Percentiles rank a stretch among this genome's conserved stretches.
Evolutionary conservation across 2,888 invertebrate species (phyloP).

Genomic region (Hypsopygia costalis): DNA sequence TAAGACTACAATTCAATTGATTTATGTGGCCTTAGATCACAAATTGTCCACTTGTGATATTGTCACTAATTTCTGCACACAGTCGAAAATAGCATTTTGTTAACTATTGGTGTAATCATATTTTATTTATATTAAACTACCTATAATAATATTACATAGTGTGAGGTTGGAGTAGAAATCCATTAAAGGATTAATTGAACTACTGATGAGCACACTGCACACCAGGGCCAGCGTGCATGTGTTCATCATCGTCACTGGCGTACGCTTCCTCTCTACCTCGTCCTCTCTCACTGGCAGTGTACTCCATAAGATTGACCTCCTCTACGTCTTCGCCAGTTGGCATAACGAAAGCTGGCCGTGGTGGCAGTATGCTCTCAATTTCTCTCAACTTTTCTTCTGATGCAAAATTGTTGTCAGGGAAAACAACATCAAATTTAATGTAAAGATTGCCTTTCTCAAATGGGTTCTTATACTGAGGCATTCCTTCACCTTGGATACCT

Average conservation of each 20-base stretch:
- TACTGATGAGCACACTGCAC: conserved; percentile 93
- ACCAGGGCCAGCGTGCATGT: conserved; percentile 79
- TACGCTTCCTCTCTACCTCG: conserved; percentile 84
- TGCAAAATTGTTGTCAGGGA: conserved; percentile 91
- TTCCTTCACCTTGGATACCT: conserved; percentile 91
- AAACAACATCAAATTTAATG: conserved; percentile 91
- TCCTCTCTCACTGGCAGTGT: conserved; percentile 82
- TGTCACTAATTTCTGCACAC: conserved; percentile 33
- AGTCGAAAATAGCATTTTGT: conserved; percentile 38
- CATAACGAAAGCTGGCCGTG: conserved; percentile 84
- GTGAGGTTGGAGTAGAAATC: conserved; percentile 66
- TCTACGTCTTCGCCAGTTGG: conserved; percentile 91
- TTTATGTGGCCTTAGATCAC: conserved; percentile 12
- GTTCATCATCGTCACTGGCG: conserved; percentile 83
- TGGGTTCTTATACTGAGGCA: conserved; percentile 92
- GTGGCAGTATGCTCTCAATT: conserved; percentile 88
- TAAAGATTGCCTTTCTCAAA: conserved; percentile 93
- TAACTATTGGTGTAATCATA: conserved; percentile 33
- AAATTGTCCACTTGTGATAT: conserved; percentile 19
- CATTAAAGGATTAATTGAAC: conserved; percentile 55
- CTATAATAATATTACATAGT: conserved; percentile 64
- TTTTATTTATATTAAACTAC: conserved; percentile 54
- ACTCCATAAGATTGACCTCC: conserved; percentile 90
- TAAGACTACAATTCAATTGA: conserved; percentile 10
- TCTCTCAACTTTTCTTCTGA: conserved; percentile 83